Conservation (phyloP, 2,888 invertebrate genomes). For the Monoplex corrugatus region DNA sequence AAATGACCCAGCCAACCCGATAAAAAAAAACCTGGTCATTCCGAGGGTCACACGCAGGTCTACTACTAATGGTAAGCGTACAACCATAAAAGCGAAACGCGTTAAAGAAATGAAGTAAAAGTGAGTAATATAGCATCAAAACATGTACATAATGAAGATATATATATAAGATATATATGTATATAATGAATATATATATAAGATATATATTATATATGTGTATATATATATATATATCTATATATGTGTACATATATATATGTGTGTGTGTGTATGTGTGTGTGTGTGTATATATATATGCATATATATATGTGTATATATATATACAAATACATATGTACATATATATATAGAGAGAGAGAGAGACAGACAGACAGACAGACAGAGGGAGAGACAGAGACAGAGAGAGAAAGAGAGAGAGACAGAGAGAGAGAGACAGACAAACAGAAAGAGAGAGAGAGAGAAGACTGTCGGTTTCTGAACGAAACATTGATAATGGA, state of each 20-base stretch:
- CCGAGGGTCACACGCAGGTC: no score
- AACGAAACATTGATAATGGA: no score
- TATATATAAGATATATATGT: neutral
- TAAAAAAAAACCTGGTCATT: no score
- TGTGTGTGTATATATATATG: conserved; percentile 21
- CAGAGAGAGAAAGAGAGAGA: no score
- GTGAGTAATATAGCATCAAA: neutral
- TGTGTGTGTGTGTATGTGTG: conserved; percentile 36
- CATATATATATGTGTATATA: neutral
- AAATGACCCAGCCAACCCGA: no score
- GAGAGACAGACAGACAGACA: conserved; percentile 1
- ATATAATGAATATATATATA: neutral
- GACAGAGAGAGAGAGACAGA: no score
- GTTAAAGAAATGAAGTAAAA: no score
- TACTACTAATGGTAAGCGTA: neutral
- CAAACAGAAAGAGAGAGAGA: no score
- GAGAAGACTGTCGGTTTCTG: no score
- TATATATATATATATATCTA: conserved; percentile 1
- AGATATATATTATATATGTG: neutral
- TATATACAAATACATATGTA: neutral
- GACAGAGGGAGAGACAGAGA: no score
- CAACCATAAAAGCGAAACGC: neutral
- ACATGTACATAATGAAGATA: neutral
- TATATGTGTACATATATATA: conserved; percentile 11
- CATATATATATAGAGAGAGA: neutral